Evolutionary conservation across 2,113 vertebrate genomes (phyloP).

Genomic region (Cinclus mexicanus): DNA sequence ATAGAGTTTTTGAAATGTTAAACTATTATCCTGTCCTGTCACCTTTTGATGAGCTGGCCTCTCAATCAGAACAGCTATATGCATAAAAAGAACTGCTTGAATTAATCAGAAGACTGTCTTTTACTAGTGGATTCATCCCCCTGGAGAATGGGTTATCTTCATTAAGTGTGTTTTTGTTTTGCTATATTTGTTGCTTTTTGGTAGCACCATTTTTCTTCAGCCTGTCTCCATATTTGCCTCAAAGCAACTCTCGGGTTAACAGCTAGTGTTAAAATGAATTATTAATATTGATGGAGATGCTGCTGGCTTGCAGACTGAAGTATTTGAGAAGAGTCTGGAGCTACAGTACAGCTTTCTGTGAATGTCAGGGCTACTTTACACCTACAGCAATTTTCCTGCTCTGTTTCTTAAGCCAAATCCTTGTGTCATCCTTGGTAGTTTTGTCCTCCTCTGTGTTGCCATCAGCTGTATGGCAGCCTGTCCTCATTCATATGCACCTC

Average conservation of each 20-base stretch:
- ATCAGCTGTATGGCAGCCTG: neutral
- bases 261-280: slow-evolving; percentile 3
- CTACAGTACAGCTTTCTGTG: neutral
- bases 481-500: neutral
- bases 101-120: neutral
- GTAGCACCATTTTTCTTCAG: neutral
- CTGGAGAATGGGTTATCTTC: neutral
- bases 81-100: neutral
- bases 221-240: neutral
- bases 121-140: neutral
- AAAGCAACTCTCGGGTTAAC: slow-evolving; percentile 17
- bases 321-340: neutral
- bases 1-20: neutral
- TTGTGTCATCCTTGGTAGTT: neutral
- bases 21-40: neutral
- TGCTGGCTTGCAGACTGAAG: neutral
- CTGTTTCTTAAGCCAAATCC: neutral
- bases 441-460: neutral
- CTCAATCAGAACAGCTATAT: neutral
- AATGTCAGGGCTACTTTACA: neutral
- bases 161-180: neutral
- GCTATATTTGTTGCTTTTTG: neutral
- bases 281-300: neutral
- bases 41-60: neutral
- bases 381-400: neutral